Base-by-base conservation (phyloP, 1,140 invertebrate species). In the Eufriesea mexicana region DNA sequence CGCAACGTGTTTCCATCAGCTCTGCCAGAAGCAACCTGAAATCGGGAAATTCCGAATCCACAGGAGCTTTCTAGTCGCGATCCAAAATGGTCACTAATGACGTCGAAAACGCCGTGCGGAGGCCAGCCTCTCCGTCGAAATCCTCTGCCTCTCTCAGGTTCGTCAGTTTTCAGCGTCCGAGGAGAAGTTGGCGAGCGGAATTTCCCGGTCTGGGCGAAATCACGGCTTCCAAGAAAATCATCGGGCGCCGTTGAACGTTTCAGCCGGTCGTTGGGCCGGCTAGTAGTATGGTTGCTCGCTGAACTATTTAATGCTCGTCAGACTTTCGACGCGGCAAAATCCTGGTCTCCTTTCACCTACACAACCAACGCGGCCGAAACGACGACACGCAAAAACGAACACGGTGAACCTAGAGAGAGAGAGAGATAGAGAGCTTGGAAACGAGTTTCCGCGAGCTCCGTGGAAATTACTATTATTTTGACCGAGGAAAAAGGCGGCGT, bases 291-390 rank as follows among this genome's bases (percentile, higher is more conserved):
- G 71, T 57, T 73, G 25, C 54, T 73, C 71, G 71, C 18, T 57
- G 28, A 57, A 73, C 71, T 73, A 73, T 73, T 73, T 73, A 73
- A 73, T 16, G 71, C 71, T 55, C 71, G 71, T 73, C 71, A 73
- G 71, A 73, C 71, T 73, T 57, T 73, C 71, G 51, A 73, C 71
- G 71, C 71, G 54, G 54, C 71, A 55, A 45, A 73, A 57, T 73
- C 54, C 20, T 42, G 10, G 16, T 25, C 51, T 55, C 54, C 71
- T 73, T 57, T 73, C 71, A 42, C 71, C 54, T 14, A 73, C 54
- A n/a, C 70, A 16, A 67, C 16, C 6, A 20, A 35, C 45, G 66
- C 12, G 7, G 25, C 12, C 16, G 28, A 51, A 55, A 35, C 70
- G 51, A 42, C 25, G 45, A 12, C 45, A 23, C 20, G 28, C 51